These are phyloP conservation scores for Melinaea menophilus DNA, from an alignment of 2,888 invertebrate species.

Conservation along the genomic window DNA sequence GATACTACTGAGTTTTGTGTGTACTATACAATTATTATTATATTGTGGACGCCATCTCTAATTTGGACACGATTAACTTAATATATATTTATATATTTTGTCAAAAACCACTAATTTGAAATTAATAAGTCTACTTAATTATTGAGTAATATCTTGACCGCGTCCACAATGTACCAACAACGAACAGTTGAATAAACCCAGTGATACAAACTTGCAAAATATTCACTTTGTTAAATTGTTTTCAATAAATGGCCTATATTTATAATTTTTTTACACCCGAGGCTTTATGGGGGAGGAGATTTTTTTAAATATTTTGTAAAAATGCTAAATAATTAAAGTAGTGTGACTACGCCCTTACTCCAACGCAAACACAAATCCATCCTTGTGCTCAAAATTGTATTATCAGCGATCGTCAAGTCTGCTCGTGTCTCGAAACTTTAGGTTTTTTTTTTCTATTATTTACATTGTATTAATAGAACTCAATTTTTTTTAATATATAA, in stretches of 20 bases:
- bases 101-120: neutral
- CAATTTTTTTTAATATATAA: no score
- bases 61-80: no score
- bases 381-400: neutral
- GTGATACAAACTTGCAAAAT: slow-evolving; percentile 59
- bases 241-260: slow-evolving; percentile 12
- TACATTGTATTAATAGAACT: no score
- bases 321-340: neutral
- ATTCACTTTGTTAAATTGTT: slow-evolving; percentile 58
- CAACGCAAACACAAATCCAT: neutral
- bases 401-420: no score
- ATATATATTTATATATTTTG: no score
- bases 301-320: no score
- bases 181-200: slow-evolving; percentile 43
- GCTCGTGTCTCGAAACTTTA: neutral
- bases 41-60: no score
- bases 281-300: no score
- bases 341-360: slow-evolving; percentile 1
- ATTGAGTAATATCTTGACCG: no score
- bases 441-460: no score
- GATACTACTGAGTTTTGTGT: neutral
- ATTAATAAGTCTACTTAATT: neutral
- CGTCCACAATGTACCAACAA: slow-evolving; percentile 41
- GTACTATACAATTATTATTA: no score
- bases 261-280: neutral